Evolutionary conservation across 2,797 vertebrate species (phyloP).

Genomic region (Arnoldichthys spilopterus): DNA sequence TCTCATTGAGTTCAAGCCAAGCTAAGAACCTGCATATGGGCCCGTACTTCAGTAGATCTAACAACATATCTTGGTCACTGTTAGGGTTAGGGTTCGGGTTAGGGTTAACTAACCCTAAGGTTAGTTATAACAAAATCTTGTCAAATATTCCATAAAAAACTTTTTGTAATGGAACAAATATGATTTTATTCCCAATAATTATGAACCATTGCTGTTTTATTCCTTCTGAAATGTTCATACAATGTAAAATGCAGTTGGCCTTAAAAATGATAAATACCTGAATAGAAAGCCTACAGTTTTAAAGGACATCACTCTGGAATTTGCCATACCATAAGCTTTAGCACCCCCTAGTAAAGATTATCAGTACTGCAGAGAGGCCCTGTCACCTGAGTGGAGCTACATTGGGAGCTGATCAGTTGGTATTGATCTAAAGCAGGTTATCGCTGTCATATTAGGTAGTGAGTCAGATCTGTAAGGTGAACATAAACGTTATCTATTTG

Average conservation of each 20-base stretch:
- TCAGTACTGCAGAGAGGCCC: conserved; percentile 46
- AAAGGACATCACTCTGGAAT: conserved; percentile 15
- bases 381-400: neutral
- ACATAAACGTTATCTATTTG: too few species aligned
- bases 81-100: too few species aligned
- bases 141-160: too few species aligned
- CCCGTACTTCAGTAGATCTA: neutral
- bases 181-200: too few species aligned
- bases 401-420: neutral
- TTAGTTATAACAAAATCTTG: too few species aligned
- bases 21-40: neutral
- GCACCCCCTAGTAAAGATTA: conserved; percentile 58
- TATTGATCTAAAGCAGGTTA: neutral
- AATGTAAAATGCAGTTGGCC: neutral
- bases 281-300: neutral
- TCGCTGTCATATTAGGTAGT: too few species aligned
- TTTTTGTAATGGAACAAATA: too few species aligned
- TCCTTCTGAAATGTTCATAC: neutral
- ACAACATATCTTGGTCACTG: too few species aligned
- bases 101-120: too few species aligned
- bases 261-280: neutral
- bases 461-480: neutral
- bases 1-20: neutral
- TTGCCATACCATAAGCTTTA: conserved; percentile 54
- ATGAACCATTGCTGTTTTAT: too few species aligned